Percentiles rank a stretch among this genome's conserved stretches.
phyloP scores from a whole-genome alignment of 2,113 vertebrate species.

The Raphicerus campestris region DNA sequence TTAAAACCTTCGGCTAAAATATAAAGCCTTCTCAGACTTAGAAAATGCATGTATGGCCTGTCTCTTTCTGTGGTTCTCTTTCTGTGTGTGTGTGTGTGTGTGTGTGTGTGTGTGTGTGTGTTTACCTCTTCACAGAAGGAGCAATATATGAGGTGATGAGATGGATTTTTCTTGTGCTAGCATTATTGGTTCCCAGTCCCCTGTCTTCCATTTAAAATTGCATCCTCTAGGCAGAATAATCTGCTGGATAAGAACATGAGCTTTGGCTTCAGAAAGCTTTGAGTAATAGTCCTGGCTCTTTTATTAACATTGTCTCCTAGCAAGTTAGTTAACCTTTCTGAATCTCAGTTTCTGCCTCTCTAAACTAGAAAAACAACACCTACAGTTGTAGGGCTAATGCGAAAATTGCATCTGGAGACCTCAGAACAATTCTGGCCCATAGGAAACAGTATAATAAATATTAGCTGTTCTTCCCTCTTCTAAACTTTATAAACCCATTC shows the following conservation, averaged over 20 bases:
- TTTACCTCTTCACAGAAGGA: not conserved
- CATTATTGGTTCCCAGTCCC: constrained; percentile 31
- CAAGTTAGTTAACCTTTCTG: constrained; percentile 29
- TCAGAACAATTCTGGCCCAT: not conserved
- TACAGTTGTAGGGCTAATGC: not conserved
- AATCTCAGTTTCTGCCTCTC: not conserved
- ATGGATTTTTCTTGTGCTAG: constrained; percentile 16
- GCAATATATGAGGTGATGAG: not conserved
- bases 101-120: rapidly evolving
- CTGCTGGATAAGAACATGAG: not conserved
- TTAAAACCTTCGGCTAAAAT: not conserved
- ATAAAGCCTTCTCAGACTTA: not conserved
- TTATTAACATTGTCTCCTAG: constrained; percentile 21
- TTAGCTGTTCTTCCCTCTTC: not conserved
- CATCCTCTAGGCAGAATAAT: constrained; percentile 21
- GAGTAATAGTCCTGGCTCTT: constrained; percentile 32
- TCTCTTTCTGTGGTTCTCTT: not conserved
- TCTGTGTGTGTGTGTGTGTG: not conserved
- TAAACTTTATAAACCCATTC: not conserved
- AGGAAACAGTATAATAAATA: not conserved
- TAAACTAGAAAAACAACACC: not conserved
- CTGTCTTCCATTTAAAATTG: constrained; percentile 36
- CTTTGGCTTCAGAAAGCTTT: constrained; percentile 16
- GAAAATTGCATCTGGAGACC: not conserved
- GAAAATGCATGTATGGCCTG: not conserved